Evolutionary conservation across 2,797 vertebrate species (phyloP).

Genomic region (Fistularia commersonii): DNA sequence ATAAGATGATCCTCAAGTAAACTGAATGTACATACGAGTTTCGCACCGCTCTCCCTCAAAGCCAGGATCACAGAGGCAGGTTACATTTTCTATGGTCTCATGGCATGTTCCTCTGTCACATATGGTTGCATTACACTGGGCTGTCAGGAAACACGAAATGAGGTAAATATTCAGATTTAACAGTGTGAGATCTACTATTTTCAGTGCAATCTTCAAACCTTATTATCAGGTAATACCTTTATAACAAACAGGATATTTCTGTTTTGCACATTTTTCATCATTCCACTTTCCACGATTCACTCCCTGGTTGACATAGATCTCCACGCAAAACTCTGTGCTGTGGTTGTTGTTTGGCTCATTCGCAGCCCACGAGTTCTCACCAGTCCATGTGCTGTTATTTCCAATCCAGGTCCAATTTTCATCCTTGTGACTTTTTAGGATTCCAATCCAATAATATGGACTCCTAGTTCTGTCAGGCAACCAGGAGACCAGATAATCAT

Average conservation of each 20-base stretch:
- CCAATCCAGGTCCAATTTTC: conserved; percentile 74
- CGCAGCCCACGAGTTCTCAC: conserved; percentile 61
- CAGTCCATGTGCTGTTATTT: conserved; percentile 62
- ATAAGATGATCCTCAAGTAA: no score
- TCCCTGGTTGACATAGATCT: conserved; percentile 58
- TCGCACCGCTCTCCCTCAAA: conserved; percentile 62
- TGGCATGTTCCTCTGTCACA: conserved; percentile 62
- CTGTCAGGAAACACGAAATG: conserved; percentile 33
- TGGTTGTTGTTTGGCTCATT: conserved; percentile 71
- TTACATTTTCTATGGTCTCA: conserved; percentile 62
- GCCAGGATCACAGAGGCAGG: conserved; percentile 64
- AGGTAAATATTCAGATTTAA: not conserved
- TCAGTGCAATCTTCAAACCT: not conserved
- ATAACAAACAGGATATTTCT: conserved; percentile 61
- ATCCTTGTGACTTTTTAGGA: conserved; percentile 52
- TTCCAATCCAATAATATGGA: conserved; percentile 80
- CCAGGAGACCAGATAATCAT: conserved; percentile 46
- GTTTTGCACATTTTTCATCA: conserved; percentile 51
- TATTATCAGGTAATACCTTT: conserved; percentile 48
- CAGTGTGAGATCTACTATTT: conserved; percentile 3
- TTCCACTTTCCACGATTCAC: conserved; percentile 68
- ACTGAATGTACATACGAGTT: conserved; percentile 43
- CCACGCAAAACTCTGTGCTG: conserved; percentile 70
- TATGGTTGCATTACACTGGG: conserved; percentile 56
- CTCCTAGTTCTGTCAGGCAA: conserved; percentile 16